phyloP scores from a whole-genome alignment of 1,140 invertebrate species.

The Drosophila albomicans region DNA sequence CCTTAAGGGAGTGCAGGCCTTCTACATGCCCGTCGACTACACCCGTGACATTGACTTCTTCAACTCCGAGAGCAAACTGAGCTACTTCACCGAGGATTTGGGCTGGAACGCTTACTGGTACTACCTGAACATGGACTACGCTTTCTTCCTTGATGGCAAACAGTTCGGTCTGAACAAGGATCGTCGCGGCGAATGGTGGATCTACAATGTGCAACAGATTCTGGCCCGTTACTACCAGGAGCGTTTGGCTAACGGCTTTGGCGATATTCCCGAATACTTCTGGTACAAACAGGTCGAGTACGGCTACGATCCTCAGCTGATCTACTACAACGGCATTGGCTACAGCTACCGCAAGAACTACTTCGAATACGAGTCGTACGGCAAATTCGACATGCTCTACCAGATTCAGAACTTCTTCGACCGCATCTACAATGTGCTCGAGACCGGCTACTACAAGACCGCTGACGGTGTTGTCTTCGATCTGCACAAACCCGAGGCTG shows the following conservation, averaged over 20 bases:
- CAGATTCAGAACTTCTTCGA: conserved; percentile 86
- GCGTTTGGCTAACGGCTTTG: conserved; percentile 88
- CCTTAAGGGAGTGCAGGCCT: conserved; percentile 57
- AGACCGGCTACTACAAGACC: conserved; percentile 86
- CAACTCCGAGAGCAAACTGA: conserved; percentile 86
- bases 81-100: conserved; percentile 91
- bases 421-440: conserved; percentile 88
- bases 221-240: conserved; percentile 89
- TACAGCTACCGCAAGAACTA: conserved; percentile 87
- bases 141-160: conserved; percentile 87
- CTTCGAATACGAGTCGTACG: conserved; percentile 69
- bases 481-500: conserved; percentile 85
- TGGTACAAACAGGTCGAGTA: conserved; percentile 86
- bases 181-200: conserved; percentile 88
- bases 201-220: conserved; percentile 87
- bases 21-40: conserved; percentile 85
- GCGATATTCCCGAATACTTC: conserved; percentile 87
- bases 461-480: conserved; percentile 85
- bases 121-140: conserved; percentile 88
- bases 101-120: conserved; percentile 90
- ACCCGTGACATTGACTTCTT: conserved; percentile 87
- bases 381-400: conserved; percentile 67
- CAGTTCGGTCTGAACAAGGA: conserved; percentile 85
- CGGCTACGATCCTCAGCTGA: conserved; percentile 89
- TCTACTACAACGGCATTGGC: conserved; percentile 88